phyloP scores from a whole-genome alignment of 2,113 vertebrate species.

The Entomyzon cyanotis region DNA sequence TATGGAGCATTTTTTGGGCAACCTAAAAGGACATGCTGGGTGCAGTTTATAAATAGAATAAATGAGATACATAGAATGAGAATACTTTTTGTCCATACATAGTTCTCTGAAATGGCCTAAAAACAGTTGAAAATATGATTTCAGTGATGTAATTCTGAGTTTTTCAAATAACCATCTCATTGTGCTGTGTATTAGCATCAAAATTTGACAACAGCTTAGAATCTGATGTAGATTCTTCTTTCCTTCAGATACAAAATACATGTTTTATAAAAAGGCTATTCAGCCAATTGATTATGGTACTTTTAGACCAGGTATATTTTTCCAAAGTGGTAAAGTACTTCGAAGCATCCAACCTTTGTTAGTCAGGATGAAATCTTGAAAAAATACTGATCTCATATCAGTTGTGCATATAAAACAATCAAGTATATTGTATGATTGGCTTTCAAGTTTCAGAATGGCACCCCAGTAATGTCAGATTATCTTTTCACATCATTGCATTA shows the following conservation, averaged over 20 bases:
- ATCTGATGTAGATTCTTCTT: neutral
- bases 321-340: neutral
- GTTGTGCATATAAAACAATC: neutral
- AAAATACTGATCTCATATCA: neutral
- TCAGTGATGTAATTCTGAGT: neutral
- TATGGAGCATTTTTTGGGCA: neutral
- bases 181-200: neutral
- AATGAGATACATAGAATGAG: neutral
- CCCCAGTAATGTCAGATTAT: conserved; percentile 5
- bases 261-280: neutral
- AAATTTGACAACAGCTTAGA: neutral
- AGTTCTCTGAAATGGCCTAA: neutral
- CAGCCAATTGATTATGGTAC: neutral
- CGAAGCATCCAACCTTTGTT: neutral
- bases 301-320: neutral
- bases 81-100: neutral
- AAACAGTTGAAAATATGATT: neutral
- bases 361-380: neutral
- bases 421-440: neutral
- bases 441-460: conserved; percentile 2
- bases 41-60: neutral
- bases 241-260: neutral
- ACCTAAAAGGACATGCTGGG: neutral
- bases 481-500: conserved; percentile 53
- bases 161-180: neutral